Evolutionary conservation across 1,140 invertebrate genomes (phyloP), one percentile per base, ranked within the genome.

Genomic region (Theocolax elegans): DNA sequence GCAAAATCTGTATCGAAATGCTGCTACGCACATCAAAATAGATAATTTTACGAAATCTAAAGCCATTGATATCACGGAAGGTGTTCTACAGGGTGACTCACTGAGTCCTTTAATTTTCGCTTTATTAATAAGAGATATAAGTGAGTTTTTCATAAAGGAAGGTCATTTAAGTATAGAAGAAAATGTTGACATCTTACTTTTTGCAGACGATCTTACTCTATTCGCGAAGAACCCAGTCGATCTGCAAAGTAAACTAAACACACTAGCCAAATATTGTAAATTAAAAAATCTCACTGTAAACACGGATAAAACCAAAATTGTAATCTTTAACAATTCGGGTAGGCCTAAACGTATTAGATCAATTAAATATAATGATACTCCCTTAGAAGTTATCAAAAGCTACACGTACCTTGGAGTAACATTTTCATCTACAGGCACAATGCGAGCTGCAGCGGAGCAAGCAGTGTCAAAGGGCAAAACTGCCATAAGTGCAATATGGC

Each of bases 31-130:
- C 4, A 49, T 48, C 6, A 48, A 25, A 23, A 3, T 27, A 31
- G 17, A 31, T 31, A 23, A 48, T 35, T 17, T n/a, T 17, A 49
- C 6, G 1, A 46, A 49, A 48, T 7, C 44, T 10, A 44, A 65
- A 8, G 8, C n/a, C 23, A 53, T 65, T 7, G n/a, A 65, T 0
- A 63, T 74, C 3, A 74, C 72, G 2, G 60, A 70, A 35, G 74
- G 77, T n/a, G 73, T 78, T 1, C 29, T 76, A 6, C 73, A 78
- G 51, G 76, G 76, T 1, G 44, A 49, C 12, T 35, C 17, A 2
- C 23, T 38, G 38, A 51, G 19, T 21, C 44, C 44, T 15, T 12
- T 53, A 17, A 2, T 48, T 4, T 51, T 65, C 23, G 6, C 44
- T 21, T 23, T 59, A 4, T 15, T 38, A 10, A 7, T 40, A 2